A percentile compares a stretch with the other conserved stretches of the same genome.
Conservation (phyloP, 2,888 invertebrate genomes). For the Tuta absoluta region DNA sequence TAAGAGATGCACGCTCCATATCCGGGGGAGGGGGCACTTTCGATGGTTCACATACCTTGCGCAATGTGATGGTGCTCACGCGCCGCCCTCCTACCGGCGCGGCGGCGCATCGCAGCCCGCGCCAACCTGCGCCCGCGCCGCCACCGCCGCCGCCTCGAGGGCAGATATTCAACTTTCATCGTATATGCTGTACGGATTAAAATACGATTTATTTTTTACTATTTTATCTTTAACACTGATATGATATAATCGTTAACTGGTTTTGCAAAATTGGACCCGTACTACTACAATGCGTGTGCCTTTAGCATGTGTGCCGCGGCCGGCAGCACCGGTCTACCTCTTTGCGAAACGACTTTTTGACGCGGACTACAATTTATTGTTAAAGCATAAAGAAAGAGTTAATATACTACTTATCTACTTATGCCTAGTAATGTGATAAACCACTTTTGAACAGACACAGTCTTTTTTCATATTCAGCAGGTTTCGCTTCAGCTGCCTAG, state of each 20-base stretch:
- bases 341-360: slow-evolving; percentile 11
- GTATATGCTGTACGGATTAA: slow-evolving; percentile 21
- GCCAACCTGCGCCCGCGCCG: slow-evolving; percentile 15
- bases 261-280: slow-evolving; percentile 15
- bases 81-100: slow-evolving; percentile 55
- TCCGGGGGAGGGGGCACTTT: slow-evolving; percentile 79
- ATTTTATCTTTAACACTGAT: slow-evolving; percentile 17
- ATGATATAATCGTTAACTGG: slow-evolving; percentile 25
- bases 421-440: too few species aligned
- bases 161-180: slow-evolving; percentile 41
- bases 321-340: slow-evolving; percentile 1
- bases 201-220: slow-evolving; percentile 20
- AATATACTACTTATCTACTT: too few species aligned
- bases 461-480: too few species aligned
- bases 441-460: too few species aligned
- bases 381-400: not conserved
- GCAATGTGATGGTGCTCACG: slow-evolving; percentile 71
- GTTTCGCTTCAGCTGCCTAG: too few species aligned
- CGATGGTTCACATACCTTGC: slow-evolving; percentile 75
- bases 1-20: slow-evolving; percentile 75
- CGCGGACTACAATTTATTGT: not conserved
- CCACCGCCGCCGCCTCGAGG: slow-evolving; percentile 43
- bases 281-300: not conserved
- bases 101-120: slow-evolving; percentile 25
- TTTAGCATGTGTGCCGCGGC: not conserved